phyloP scores from a whole-genome alignment of 2,113 vertebrate species.

The Gobiocypris rarus region DNA sequence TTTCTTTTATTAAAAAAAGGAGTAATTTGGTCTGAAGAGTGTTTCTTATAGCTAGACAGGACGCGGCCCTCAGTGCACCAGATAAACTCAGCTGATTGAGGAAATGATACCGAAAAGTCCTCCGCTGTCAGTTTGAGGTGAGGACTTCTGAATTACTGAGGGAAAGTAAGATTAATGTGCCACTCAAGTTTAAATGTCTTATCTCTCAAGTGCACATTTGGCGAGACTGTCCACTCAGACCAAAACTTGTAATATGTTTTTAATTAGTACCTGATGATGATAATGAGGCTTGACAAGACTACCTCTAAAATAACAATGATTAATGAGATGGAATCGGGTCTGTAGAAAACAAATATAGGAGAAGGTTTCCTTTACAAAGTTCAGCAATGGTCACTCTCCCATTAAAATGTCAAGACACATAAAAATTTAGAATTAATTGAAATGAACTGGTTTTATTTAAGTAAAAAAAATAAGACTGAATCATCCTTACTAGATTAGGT shows the following conservation, averaged over 20 bases:
- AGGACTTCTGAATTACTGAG: slow-evolving; percentile 39
- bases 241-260: slow-evolving; percentile 36
- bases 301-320: slow-evolving; percentile 36
- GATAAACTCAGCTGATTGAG: slow-evolving; percentile 47
- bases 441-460: too few species aligned
- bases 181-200: slow-evolving; percentile 37
- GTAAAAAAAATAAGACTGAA: too few species aligned
- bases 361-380: neutral
- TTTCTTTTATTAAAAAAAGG: neutral
- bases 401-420: neutral
- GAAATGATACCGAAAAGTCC: slow-evolving; percentile 35
- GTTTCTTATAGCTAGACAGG: neutral
- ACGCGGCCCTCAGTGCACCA: neutral
- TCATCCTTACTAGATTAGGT: too few species aligned
- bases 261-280: slow-evolving; percentile 35
- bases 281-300: slow-evolving; percentile 35
- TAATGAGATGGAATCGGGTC: neutral
- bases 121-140: slow-evolving; percentile 30
- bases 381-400: neutral
- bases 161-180: slow-evolving; percentile 55
- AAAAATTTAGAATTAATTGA: too few species aligned
- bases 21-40: neutral
- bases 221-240: neutral
- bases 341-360: slow-evolving; percentile 12
- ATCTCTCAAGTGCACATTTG: slow-evolving; percentile 37